These are phyloP conservation scores for Nematopogon swammerdamellus DNA, from an alignment of 2,888 invertebrate genomes.

Conservation along the genomic window DNA sequence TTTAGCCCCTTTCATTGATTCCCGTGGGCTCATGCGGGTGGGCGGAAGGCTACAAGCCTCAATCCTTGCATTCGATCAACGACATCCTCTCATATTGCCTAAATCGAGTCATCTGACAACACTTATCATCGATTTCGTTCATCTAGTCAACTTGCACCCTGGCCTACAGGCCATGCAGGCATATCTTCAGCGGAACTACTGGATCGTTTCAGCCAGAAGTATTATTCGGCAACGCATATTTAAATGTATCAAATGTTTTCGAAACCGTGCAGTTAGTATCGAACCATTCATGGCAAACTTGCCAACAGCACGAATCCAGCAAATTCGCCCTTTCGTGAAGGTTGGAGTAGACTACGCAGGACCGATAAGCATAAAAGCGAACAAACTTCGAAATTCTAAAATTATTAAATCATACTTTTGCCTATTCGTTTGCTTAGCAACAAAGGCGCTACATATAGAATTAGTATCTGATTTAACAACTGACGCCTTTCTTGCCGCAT, in stretches of 20 bases:
- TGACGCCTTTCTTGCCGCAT: conserved; percentile 13
- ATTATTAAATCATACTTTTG: background rate
- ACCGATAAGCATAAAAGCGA: background rate
- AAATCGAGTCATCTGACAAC: background rate
- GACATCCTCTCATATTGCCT: background rate
- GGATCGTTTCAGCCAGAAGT: background rate
- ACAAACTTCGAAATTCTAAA: conserved; percentile 10
- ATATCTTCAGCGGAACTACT: background rate
- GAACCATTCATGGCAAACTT: conserved; percentile 10
- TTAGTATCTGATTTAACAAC: conserved; percentile 14
- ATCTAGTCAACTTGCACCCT: background rate
- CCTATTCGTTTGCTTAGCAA: conserved; percentile 3
- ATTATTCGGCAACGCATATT: background rate
- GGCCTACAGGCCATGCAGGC: background rate
- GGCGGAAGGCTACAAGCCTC: background rate
- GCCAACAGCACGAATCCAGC: conserved; percentile 7
- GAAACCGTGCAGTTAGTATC: background rate
- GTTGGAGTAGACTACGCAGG: background rate
- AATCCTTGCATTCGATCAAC: background rate
- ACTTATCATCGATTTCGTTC: background rate
- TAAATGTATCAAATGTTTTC: background rate
- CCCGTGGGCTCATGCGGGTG: background rate
- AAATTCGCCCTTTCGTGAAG: background rate
- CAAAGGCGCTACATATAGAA: conserved; percentile 18
- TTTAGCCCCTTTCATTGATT: background rate